Conservation (phyloP, 2,888 invertebrate genomes). For the Drosophila yooni region DNA sequence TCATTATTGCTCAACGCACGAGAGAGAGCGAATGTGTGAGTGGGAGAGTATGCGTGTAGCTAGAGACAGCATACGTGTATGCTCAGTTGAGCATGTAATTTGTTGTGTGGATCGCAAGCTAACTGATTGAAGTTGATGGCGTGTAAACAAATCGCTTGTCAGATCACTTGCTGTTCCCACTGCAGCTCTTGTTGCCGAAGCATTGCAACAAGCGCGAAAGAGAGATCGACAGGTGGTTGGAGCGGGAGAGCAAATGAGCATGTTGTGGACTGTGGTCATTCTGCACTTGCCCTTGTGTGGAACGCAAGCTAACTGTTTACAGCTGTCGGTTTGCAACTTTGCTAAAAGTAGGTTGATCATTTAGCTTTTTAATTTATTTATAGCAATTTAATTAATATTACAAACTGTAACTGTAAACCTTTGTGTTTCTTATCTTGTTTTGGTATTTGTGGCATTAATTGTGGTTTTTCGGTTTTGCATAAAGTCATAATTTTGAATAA, state of each 20-base stretch:
- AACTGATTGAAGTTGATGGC: background rate
- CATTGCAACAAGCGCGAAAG: background rate
- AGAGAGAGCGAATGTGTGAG: background rate
- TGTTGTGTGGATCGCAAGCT: background rate
- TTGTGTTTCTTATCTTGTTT: background rate
- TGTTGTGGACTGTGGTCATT: conserved; percentile 54
- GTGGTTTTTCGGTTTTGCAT: background rate
- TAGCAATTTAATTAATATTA: background rate
- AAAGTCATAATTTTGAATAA: background rate
- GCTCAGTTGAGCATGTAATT: background rate
- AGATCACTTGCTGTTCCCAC: background rate
- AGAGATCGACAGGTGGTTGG: background rate
- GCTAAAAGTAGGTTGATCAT: conserved; percentile 16
- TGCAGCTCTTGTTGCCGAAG: background rate
- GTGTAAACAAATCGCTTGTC: background rate
- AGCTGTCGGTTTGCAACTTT: conserved; percentile 35
- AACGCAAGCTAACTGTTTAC: conserved; percentile 42
- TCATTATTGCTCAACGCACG: conserved; percentile 3
- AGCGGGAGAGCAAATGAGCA: background rate
- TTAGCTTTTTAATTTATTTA: background rate
- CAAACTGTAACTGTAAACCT: background rate
- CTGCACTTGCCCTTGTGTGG: conserved; percentile 51
- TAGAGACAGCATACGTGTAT: background rate
- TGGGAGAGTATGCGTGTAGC: background rate
- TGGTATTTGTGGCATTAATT: background rate